A percentile compares a stretch with the other conserved stretches of the same genome.
phyloP scores from a whole-genome alignment of 1,140 invertebrate species.

The Polypedilum vanderplanki region DNA sequence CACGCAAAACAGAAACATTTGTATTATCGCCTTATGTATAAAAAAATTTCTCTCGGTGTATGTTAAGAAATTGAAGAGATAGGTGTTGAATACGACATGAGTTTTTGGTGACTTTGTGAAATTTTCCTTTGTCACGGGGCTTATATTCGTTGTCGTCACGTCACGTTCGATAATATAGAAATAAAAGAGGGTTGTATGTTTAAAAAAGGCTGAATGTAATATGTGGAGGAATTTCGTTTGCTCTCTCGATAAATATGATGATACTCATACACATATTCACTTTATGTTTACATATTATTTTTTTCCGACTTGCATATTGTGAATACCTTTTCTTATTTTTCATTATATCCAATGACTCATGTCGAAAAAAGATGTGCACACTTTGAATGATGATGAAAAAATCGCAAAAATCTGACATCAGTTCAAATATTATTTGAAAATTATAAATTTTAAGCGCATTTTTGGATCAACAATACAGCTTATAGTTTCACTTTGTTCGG shows the following conservation, averaged over 20 bases:
- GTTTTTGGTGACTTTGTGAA: background rate
- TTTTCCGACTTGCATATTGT: background rate
- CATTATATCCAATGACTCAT: conserved; percentile 9
- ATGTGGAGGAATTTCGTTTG: conserved; percentile 21
- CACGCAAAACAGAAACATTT: too few species aligned
- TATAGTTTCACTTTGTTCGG: too few species aligned
- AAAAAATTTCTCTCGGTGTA: too few species aligned
- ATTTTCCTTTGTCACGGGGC: background rate
- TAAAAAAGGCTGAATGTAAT: background rate
- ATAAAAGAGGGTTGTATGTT: background rate
- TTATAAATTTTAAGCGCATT: too few species aligned
- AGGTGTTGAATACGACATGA: conserved; percentile 5
- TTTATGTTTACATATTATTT: background rate
- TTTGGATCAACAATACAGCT: too few species aligned
- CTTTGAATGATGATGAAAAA: background rate
- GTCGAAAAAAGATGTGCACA: background rate
- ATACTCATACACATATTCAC: background rate
- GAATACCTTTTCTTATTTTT: background rate
- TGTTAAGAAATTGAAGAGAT: background rate
- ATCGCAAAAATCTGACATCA: background rate
- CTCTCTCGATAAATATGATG: conserved; percentile 25
- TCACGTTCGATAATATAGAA: conserved; percentile 25
- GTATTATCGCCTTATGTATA: too few species aligned
- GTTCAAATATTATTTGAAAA: background rate
- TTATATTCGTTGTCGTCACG: conserved; percentile 15